phyloP scores from a whole-genome alignment of 2,113 vertebrate species.

The Melanocharis versteri region DNA sequence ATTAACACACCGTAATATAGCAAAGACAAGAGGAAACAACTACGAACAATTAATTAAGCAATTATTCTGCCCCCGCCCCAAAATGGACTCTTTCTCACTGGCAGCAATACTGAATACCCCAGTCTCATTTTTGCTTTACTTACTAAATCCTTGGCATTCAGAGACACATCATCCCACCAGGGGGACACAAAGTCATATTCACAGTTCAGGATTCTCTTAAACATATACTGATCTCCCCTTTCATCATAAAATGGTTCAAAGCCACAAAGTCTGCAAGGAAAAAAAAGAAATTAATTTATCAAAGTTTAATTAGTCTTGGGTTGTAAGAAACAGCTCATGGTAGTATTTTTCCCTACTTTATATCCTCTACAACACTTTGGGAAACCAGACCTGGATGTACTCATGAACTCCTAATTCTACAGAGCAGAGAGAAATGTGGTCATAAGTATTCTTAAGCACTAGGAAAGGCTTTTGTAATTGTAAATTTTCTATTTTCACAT shows the following conservation, averaged over 20 bases:
- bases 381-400: neutral
- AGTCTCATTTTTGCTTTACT: slow-evolving; percentile 48
- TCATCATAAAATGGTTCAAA: slow-evolving; percentile 91
- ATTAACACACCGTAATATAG: neutral
- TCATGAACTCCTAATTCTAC: neutral
- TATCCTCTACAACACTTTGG: neutral
- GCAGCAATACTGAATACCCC: neutral
- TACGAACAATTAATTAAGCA: neutral
- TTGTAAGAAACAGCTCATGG: neutral
- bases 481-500: neutral
- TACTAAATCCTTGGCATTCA: slow-evolving; percentile 91
- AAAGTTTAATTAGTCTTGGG: neutral
- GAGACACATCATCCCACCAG: slow-evolving; percentile 91
- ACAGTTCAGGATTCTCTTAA: slow-evolving; percentile 87
- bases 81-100: neutral
- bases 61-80: neutral
- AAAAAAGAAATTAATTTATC: neutral
- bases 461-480: neutral
- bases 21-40: neutral
- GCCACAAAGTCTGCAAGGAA: slow-evolving; percentile 80
- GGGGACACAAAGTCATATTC: slow-evolving; percentile 92
- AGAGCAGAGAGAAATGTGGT: neutral
- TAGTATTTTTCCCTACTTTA: neutral
- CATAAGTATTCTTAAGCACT: neutral
- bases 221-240: slow-evolving; percentile 89